Evolutionary conservation across 2,888 invertebrate genomes (phyloP).

Genomic region (Elmis aenea): DNA sequence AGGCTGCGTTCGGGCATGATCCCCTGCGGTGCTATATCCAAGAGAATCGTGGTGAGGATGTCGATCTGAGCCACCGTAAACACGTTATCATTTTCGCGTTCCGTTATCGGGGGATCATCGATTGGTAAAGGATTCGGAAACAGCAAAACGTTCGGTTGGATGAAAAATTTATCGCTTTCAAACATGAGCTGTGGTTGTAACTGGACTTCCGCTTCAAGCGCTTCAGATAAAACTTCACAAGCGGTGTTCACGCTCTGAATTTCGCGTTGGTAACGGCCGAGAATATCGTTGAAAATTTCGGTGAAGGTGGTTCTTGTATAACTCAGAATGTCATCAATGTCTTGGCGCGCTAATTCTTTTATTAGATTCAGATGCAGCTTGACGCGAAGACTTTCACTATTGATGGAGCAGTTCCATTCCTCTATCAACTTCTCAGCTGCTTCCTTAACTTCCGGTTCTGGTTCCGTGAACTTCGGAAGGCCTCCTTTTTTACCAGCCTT

Average conservation of each 20-base stretch:
- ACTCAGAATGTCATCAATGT: slow-evolving; percentile 48
- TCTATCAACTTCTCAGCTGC: slow-evolving; percentile 46
- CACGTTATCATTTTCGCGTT: slow-evolving; percentile 20
- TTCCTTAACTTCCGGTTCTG: slow-evolving; percentile 28
- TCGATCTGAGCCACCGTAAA: slow-evolving; percentile 39
- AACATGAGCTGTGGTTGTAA: slow-evolving; percentile 46
- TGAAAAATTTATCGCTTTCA: slow-evolving; percentile 42
- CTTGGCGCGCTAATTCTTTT: slow-evolving; percentile 46
- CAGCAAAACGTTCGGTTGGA: slow-evolving; percentile 38
- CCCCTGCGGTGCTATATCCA: slow-evolving; percentile 43
- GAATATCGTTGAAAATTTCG: slow-evolving; percentile 49
- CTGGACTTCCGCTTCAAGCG: slow-evolving; percentile 45
- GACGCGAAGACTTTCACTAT: slow-evolving; percentile 54
- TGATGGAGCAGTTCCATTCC: slow-evolving; percentile 56
- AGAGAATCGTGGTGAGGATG: slow-evolving; percentile 35
- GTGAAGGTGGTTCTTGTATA: slow-evolving; percentile 51
- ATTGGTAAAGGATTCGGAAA: slow-evolving; percentile 30
- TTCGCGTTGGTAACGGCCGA: slow-evolving; percentile 42
- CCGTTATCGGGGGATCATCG: slow-evolving; percentile 23
- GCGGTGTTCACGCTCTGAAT: slow-evolving; percentile 41
- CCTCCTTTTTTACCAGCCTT: slow-evolving; percentile 1
- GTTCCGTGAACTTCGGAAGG: slow-evolving; percentile 21
- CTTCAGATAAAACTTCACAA: slow-evolving; percentile 35
- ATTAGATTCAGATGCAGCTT: slow-evolving; percentile 49
- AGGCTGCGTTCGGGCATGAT: slow-evolving; percentile 42